phyloP scores from a whole-genome alignment of 92 coral and sea anemone genomes.

The Porites evermanni region DNA sequence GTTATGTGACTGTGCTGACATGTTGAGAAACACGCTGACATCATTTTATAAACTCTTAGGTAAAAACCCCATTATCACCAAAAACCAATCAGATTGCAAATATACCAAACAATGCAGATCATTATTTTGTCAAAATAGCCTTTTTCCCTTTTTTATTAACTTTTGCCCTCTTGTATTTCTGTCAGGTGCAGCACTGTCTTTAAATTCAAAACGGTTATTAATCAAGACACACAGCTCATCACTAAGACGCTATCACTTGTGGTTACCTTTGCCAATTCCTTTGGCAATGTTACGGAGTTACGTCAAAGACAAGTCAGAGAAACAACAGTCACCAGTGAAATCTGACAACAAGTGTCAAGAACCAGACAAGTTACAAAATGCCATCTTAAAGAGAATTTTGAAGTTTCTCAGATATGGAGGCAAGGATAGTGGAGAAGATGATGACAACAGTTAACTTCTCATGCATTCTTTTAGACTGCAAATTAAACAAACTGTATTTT shows the following conservation, averaged over 20 bases:
- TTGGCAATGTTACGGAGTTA: conserved; percentile 48
- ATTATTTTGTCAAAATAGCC: background rate
- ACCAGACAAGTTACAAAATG: background rate
- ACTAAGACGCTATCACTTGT: conserved; percentile 81
- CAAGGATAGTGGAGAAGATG: conserved; percentile 7
- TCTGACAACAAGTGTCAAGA: background rate
- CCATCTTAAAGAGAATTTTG: background rate
- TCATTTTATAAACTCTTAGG: too few relatives aligned
- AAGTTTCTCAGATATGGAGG: background rate
- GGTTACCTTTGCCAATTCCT: conserved; percentile 87
- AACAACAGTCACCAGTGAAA: background rate
- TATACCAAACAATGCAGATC: too few relatives aligned
- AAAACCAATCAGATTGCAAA: too few relatives aligned
- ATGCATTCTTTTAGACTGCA: too few relatives aligned
- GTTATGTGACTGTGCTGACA: too few relatives aligned
- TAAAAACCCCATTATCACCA: too few relatives aligned
- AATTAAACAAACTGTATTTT: too few relatives aligned
- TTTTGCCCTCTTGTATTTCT: background rate
- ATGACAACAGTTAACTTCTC: background rate
- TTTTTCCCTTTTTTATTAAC: background rate
- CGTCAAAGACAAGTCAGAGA: background rate
- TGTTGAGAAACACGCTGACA: too few relatives aligned
- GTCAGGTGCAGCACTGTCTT: conserved; percentile 81
- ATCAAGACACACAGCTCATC: conserved; percentile 90
- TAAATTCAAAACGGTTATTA: conserved; percentile 46